Evolutionary conservation across 2,113 vertebrate species (phyloP).

Genomic region (Dicentrarchus labrax): DNA sequence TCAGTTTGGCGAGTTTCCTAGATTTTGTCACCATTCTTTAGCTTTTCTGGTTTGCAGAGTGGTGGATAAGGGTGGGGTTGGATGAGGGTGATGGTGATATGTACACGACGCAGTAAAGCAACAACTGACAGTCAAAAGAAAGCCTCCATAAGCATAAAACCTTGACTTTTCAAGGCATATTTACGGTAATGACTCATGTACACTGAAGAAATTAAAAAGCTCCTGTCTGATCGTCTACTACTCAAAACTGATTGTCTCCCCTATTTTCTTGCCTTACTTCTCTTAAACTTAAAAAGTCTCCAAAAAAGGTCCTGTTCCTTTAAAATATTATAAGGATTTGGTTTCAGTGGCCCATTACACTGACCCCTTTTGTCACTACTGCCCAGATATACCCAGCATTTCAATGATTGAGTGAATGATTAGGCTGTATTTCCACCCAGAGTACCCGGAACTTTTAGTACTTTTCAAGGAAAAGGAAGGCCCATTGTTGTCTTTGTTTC

Average conservation of each 20-base stretch:
- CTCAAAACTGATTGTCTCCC: too few species aligned
- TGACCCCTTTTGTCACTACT: too few species aligned
- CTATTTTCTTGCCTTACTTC: not conserved
- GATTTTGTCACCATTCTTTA: slow-evolving; percentile 6
- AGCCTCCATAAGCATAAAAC: not conserved
- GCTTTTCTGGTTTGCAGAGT: slow-evolving; percentile 1
- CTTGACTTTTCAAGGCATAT: not conserved
- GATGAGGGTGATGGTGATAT: not conserved
- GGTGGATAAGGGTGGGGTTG: too few species aligned
- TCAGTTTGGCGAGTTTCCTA: slow-evolving; percentile 21
- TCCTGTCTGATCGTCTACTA: too few species aligned
- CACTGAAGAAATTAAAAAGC: too few species aligned
- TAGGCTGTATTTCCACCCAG: too few species aligned
- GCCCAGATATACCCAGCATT: not conserved
- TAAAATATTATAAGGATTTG: too few species aligned
- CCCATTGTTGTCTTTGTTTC: too few species aligned
- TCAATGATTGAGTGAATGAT: not conserved
- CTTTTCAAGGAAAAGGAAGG: too few species aligned
- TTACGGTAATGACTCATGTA: not conserved
- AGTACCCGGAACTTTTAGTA: too few species aligned
- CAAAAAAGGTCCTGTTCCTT: not conserved
- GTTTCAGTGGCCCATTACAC: not conserved
- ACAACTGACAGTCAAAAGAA: not conserved
- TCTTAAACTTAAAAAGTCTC: not conserved
- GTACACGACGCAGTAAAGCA: not conserved